A percentile compares a stretch with the other conserved stretches of the same genome.
phyloP scores from a whole-genome alignment of 2,113 vertebrate genomes.

The Pogona vitticeps region DNA sequence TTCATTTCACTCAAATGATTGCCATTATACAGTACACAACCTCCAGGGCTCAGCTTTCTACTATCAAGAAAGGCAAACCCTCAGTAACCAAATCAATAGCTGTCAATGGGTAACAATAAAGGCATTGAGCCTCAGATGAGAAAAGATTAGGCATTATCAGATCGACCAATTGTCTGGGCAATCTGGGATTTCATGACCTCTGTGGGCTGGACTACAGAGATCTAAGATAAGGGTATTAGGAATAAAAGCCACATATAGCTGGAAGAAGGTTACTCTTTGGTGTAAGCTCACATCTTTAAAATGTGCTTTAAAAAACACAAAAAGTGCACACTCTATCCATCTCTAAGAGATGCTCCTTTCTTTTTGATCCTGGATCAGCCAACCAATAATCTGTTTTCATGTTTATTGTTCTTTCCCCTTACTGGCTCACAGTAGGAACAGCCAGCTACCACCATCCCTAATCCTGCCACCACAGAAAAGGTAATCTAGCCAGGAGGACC shows the following conservation, averaged over 20 bases:
- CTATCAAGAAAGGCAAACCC: conserved; percentile 30
- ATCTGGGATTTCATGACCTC: not conserved
- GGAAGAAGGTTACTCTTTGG: not conserved
- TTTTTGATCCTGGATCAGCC: conserved; percentile 55
- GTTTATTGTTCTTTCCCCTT: conserved; percentile 73
- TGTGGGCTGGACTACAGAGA: conserved; percentile 5
- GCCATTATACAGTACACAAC: not conserved
- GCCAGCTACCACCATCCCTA: no score
- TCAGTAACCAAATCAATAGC: conserved; percentile 48
- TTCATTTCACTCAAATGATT: conserved; percentile 34
- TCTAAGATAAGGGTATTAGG: not conserved
- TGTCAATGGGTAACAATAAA: conserved; percentile 46
- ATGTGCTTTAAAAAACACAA: conserved; percentile 37
- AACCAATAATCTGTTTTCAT: conserved; percentile 67
- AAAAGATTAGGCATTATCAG: conserved; percentile 43
- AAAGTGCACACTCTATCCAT: conserved; percentile 31
- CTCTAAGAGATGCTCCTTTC: conserved; percentile 45
- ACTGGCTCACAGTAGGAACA: conserved; percentile 54
- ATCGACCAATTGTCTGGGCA: conserved; percentile 35
- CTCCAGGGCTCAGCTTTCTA: conserved; percentile 27
- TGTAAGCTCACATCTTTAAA: conserved; percentile 37
- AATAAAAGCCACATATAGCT: not conserved
- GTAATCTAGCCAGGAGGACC: no score
- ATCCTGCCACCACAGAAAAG: no score
- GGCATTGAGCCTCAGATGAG: conserved; percentile 31